A percentile compares a stretch with the other conserved stretches of the same genome.
Conservation (phyloP, 2,797 vertebrate genomes). For the Lutjanus campechanus region DNA sequence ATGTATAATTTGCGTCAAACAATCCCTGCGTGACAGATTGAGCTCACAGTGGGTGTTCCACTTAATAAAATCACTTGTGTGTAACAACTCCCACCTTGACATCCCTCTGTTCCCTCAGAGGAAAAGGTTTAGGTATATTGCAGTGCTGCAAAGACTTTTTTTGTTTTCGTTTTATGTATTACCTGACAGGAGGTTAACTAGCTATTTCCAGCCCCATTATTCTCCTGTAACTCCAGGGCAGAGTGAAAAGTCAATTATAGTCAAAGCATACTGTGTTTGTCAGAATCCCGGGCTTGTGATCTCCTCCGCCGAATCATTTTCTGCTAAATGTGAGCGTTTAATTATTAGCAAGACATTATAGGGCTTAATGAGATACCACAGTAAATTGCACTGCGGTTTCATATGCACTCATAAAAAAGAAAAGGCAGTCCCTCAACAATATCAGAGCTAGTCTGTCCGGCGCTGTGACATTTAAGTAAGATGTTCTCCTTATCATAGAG, state of each 20-base stretch:
- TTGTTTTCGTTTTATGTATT: conserved; percentile 76
- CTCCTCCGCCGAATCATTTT: conserved; percentile 61
- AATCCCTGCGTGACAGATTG: conserved; percentile 72
- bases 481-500: conserved; percentile 68
- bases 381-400: conserved; percentile 56
- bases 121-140: conserved; percentile 57
- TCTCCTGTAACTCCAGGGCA: conserved; percentile 77
- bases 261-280: conserved; percentile 74
- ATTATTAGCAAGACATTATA: conserved; percentile 74
- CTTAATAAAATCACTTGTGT: conserved; percentile 80
- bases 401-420: conserved; percentile 12
- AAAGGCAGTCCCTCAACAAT: conserved; percentile 53
- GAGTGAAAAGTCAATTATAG: conserved; percentile 80
- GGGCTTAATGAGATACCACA: conserved; percentile 67
- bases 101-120: conserved; percentile 60
- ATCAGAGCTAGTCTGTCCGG: conserved; percentile 55
- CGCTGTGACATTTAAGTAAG: conserved; percentile 79
- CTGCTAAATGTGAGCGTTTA: conserved; percentile 71
- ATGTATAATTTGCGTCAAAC: conserved; percentile 78
- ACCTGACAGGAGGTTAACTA: conserved; percentile 83
- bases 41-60: conserved; percentile 77
- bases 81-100: conserved; percentile 71
- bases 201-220: conserved; percentile 80
- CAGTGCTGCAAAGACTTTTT: conserved; percentile 49
- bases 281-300: conserved; percentile 59